Evolutionary conservation across 2,888 invertebrate genomes (phyloP).

Genomic region (Nematopogon swammerdamellus): DNA sequence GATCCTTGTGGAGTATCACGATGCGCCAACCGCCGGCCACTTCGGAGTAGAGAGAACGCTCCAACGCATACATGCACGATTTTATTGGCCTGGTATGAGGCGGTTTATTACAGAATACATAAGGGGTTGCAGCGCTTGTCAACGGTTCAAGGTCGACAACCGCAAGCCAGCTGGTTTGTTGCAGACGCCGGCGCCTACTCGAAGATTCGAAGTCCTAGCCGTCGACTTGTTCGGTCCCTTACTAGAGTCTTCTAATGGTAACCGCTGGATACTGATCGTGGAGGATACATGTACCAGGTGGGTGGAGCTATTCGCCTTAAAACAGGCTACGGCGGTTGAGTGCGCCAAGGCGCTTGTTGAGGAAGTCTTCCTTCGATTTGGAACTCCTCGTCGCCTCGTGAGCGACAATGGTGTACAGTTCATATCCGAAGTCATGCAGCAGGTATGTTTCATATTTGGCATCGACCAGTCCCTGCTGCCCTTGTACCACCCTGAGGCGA

Average conservation of each 20-base stretch:
- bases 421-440: constrained; percentile 11
- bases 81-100: too few relatives aligned
- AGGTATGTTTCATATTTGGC: constrained; percentile 8
- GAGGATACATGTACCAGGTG: constrained; percentile 15
- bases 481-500: constrained; percentile 12
- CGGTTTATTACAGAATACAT: too few relatives aligned
- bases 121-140: too few relatives aligned
- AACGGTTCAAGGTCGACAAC: too few relatives aligned
- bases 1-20: constrained; percentile 8
- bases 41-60: constrained; percentile 12
- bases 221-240: constrained; percentile 16
- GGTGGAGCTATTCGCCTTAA: constrained; percentile 17
- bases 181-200: too few relatives aligned
- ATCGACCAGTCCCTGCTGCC: constrained; percentile 9
- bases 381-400: constrained; percentile 18
- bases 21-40: constrained; percentile 15
- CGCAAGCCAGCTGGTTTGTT: too few relatives aligned
- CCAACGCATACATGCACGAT: constrained; percentile 1
- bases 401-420: constrained; percentile 19
- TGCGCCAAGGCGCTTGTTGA: constrained; percentile 11
- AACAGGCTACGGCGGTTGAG: constrained; percentile 11
- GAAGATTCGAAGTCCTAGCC: too few relatives aligned
- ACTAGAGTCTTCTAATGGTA: constrained; percentile 8
- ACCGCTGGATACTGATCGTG: constrained; percentile 16
- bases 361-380: constrained; percentile 18